Base-by-base conservation (phyloP, 2,888 invertebrate species). In the Netelia fuscicornis region DNA sequence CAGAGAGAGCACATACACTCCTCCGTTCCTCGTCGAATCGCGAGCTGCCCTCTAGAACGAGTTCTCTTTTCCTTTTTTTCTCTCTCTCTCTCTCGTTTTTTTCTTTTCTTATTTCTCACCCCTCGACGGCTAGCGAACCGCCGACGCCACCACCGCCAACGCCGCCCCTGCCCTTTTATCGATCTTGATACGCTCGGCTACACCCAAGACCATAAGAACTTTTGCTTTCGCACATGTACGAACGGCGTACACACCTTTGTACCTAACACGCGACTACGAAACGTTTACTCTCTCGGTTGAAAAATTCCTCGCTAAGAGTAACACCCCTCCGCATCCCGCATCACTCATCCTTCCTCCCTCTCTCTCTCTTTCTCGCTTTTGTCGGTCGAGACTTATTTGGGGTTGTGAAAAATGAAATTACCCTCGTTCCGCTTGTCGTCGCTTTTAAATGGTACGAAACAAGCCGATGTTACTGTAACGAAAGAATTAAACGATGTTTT, bases 181-280 rank as follows among this genome's bases (percentile, higher is more conserved):
- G 93, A 93, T 93, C 92, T 91, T 91, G 91, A 89, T 90, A 91
- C 90, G 86, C 89, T 89, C 88, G 85, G 90, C 90, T 91, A 91
- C 89, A 88, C 89, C 85, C 65, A 20, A 79, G 82, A 76, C 79
- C 79, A 42, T 80, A 85, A 82, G 82, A 82, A 85, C 79, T 82
- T 82, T 85, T 83, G 79, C 85, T 71, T 82, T 79, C 67, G 71
- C 79, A 80, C 76, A 64, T 78, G 52, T 71, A 64, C 70, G 30
- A 56, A 70, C 64, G 54, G 70, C 25, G 11, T 68, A 64, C 52
- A 6, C 60, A n/a, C 37, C 30, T 68, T 68, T 42, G n/a, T 5
- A 20, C 44, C 37, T 44, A 67, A 74, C 56, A 72, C 76, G 68
- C 67, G 75, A 70, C 56, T 80, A 71, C 60, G 56, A 78, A 37